These are phyloP conservation scores for Pomatostomus ruficeps DNA, from an alignment of 2,113 vertebrate species.

Conservation along the genomic window DNA sequence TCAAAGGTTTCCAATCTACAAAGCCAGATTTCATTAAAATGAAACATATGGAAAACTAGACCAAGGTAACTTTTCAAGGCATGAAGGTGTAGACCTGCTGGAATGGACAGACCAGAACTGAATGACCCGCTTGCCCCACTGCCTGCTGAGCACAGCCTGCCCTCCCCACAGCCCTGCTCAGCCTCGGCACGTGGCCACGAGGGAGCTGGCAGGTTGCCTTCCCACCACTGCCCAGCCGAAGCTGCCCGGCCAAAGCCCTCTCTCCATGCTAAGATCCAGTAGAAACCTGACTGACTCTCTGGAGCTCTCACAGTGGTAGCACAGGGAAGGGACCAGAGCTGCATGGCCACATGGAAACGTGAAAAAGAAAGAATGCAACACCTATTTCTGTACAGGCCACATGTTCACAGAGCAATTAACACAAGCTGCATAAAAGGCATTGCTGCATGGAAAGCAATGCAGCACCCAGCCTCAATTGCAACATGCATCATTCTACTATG, in stretches of 20 bases:
- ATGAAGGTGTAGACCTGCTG: neutral
- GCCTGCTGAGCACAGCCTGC: neutral
- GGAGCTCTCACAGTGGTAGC: neutral
- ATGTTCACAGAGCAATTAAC: neutral
- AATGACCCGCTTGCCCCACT: neutral
- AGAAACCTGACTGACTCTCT: neutral
- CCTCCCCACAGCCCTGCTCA: neutral
- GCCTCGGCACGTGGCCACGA: rapidly evolving
- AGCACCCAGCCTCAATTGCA: neutral
- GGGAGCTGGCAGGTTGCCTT: neutral
- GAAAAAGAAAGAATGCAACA: neutral
- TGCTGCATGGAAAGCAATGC: neutral
- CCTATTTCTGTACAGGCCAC: neutral
- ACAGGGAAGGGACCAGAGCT: neutral
- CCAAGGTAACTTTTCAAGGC: neutral
- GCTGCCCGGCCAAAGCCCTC: neutral
- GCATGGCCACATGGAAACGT: neutral
- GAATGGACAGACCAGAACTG: neutral
- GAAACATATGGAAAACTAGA: neutral
- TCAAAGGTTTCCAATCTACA: neutral
- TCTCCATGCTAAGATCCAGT: neutral
- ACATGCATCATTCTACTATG: neutral
- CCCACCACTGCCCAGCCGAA: neutral
- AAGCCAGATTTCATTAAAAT: neutral
- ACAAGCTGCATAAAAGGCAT: neutral